phyloP scores from a whole-genome alignment of 1,140 invertebrate species.

The Apis cerana region DNA sequence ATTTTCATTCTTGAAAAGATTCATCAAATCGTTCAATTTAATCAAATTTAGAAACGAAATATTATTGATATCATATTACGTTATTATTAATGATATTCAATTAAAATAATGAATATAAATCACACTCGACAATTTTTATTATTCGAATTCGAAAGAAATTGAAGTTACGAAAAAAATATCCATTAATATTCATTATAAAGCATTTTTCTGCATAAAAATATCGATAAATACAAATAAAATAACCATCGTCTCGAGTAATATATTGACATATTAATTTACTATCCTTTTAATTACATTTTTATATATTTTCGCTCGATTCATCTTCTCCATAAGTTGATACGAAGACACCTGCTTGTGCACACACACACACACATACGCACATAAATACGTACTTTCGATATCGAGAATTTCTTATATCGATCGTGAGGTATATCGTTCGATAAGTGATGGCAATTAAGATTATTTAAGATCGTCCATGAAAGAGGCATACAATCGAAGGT shows the following conservation, averaged over 20 bases:
- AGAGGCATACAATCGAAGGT: slow-evolving; percentile 1
- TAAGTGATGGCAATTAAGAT: slow-evolving; percentile 23
- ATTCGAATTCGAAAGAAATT: not conserved
- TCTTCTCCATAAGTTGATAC: not conserved
- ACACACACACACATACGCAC: not conserved
- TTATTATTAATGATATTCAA: too few species aligned
- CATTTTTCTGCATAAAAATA: not conserved
- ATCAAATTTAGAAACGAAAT: too few species aligned
- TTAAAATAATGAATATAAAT: too few species aligned
- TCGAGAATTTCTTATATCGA: not conserved
- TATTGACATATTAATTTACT: not conserved
- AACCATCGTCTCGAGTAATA: not conserved
- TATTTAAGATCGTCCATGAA: slow-evolving; percentile 15
- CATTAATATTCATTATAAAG: not conserved
- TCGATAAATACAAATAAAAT: not conserved
- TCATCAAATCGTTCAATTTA: too few species aligned
- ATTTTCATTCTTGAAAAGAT: too few species aligned
- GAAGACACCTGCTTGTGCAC: not conserved
- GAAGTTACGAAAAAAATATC: not conserved
- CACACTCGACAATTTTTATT: not conserved
- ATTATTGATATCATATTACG: too few species aligned
- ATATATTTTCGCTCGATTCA: not conserved
- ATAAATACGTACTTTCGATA: not conserved
- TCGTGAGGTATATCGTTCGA: not conserved
- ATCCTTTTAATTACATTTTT: too few species aligned